Base-by-base conservation (phyloP, 2,797 vertebrate species). In the Hemitrygon akajei region DNA sequence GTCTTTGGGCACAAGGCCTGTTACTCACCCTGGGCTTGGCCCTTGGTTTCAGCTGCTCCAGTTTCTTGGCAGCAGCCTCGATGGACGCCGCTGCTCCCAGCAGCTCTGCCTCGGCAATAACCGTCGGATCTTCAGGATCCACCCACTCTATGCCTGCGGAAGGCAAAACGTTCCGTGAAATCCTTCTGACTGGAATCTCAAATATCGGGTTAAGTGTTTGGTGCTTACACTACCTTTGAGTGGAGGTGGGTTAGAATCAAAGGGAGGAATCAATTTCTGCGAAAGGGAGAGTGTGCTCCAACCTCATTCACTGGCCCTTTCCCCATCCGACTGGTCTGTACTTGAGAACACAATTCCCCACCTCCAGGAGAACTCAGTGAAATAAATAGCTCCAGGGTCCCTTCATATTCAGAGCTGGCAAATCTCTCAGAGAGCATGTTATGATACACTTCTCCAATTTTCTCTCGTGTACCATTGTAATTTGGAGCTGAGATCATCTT, bases 11-110 rank as follows among this genome's bases (percentile, higher is more conserved):
- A 37, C n/a, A 34, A 93, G 94, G 91, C 94, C 79, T 12, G 92
- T 94, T 56, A 95, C 97, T 95, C 97, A 99, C 99, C 98, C 98
- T 99, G 34, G 98, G 99, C 95, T 99, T 99, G 95, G 98, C 98
- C 96, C 99, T 97, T 81, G 98, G 99, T 95, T 98, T 99, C 95
- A 99, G 98, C 95, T 99, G 99, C 96, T 99, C 99, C 94, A 99
- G 96, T 96, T 99, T 99, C 97, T 99, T 99, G 94, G 98, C 99
- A 34, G 98, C 99, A n/a, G 98, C 99, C 96, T 99, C 99, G 94
- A 99, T 99, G 94, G 98, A 99, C 0, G 99, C 98, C 14, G 98
- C 99, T 22, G 99, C 99, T 94, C 99, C 98, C 94, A 99, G 96
- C 0, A 99, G 97, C 96, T 99, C 99, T 0, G 98, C 98, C 96